A percentile compares a stretch with the other conserved stretches of the same genome.
phyloP scores from a whole-genome alignment of 2,888 invertebrate genomes.

The Drosophila conformis region DNA sequence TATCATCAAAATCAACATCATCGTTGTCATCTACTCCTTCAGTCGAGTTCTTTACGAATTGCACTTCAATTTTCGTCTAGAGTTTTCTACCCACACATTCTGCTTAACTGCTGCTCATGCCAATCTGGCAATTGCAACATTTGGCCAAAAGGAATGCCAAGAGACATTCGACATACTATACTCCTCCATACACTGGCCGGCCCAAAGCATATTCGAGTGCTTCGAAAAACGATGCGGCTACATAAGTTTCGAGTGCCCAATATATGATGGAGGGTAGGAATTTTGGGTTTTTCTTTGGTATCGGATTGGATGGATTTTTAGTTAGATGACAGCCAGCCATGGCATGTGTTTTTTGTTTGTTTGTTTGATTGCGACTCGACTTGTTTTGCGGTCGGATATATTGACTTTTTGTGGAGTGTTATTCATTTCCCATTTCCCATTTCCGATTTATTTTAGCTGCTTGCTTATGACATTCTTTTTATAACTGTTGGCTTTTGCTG shows the following conservation, averaged over 20 bases:
- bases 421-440: background rate
- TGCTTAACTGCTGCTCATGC: background rate
- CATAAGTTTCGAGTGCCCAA: slow-evolving; percentile 12
- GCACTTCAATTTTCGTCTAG: slow-evolving; percentile 49
- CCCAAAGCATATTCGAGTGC: slow-evolving; percentile 29
- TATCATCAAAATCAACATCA: background rate
- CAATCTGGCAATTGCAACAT: slow-evolving; percentile 15
- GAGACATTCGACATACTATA: background rate
- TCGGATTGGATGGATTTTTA: slow-evolving; percentile 10
- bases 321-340: slow-evolving; percentile 20
- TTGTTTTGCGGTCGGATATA: slow-evolving; percentile 25
- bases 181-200: background rate
- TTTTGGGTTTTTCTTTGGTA: background rate
- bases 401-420: slow-evolving; percentile 7
- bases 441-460: slow-evolving; percentile 15
- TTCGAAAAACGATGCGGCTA: slow-evolving; percentile 15
- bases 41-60: slow-evolving; percentile 42
- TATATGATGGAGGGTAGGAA: background rate
- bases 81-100: background rate
- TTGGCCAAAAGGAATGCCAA: slow-evolving; percentile 32
- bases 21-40: slow-evolving; percentile 8
- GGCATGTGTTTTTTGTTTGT: slow-evolving; percentile 26
- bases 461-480: slow-evolving; percentile 51
- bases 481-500: slow-evolving; percentile 34
- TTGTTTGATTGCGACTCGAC: slow-evolving; percentile 1